Percentiles rank a stretch among this genome's conserved stretches.
Evolutionary conservation across 2,888 invertebrate genomes (phyloP).

Genomic region (Scrobipalpa atriplicella): DNA sequence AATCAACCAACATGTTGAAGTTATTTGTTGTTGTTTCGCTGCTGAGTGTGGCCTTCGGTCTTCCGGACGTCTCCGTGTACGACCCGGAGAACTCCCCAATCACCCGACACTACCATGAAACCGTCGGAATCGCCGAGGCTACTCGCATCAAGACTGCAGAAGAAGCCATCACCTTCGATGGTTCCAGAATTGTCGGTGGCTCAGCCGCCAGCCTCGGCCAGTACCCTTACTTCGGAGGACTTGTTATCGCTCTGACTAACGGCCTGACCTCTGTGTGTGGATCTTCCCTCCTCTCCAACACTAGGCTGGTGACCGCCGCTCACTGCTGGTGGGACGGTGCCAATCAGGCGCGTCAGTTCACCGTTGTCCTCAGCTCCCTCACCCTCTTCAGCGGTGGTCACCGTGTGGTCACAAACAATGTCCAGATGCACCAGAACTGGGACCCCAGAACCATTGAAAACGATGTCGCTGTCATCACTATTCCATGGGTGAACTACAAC

Average conservation of each 20-base stretch:
- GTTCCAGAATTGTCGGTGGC: conserved; percentile 47
- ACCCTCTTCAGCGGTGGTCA: conserved; percentile 44
- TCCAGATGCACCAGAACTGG: conserved; percentile 19
- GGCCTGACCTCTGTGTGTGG: conserved; percentile 46
- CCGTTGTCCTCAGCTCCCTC: conserved; percentile 43
- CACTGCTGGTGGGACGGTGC: conserved; percentile 46
- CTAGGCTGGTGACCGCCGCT: conserved; percentile 42
- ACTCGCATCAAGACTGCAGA: conserved; percentile 43
- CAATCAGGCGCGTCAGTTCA: conserved; percentile 41
- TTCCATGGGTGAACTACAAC: conserved; percentile 27
- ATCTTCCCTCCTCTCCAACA: conserved; percentile 43
- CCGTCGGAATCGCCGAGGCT: conserved; percentile 43
- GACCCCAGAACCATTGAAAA: conserved; percentile 8
- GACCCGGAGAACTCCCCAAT: not conserved
- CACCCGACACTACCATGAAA: not conserved
- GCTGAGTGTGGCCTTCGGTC: not conserved
- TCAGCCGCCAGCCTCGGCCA: conserved; percentile 38
- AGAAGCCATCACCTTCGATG: conserved; percentile 44
- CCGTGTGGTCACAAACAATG: conserved; percentile 38
- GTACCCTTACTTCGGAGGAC: conserved; percentile 43
- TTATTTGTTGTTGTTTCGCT: not conserved
- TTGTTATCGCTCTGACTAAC: conserved; percentile 40
- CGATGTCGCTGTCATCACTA: conserved; percentile 33
- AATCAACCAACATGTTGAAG: not conserved
- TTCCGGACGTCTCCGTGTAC: not conserved